Conservation (phyloP, 2,113 vertebrate genomes). For the Melozone crissalis region DNA sequence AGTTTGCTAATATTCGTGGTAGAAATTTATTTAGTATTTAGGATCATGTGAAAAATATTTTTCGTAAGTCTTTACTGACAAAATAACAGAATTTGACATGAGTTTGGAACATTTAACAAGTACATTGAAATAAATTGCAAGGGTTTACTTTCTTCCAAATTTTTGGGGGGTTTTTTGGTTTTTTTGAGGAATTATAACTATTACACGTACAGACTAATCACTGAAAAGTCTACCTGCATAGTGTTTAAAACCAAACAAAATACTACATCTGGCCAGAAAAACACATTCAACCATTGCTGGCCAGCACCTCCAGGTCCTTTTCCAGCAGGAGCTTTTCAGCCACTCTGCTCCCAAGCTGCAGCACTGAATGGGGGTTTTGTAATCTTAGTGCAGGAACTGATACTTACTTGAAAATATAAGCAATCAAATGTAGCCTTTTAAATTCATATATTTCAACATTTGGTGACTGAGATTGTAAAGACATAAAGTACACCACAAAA, state of each 20-base stretch:
- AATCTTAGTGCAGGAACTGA: not conserved
- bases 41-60: not conserved
- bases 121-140: not conserved
- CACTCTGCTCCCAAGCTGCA: not conserved
- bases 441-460: not conserved
- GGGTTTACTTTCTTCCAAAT: not conserved
- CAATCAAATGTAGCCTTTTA: not conserved
- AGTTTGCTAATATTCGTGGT: not conserved
- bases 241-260: not conserved
- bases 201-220: not conserved
- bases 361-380: not conserved
- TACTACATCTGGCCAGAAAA: not conserved
- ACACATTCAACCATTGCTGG: not conserved
- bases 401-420: not conserved
- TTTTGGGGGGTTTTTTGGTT: rapidly evolving
- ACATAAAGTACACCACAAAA: not conserved
- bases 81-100: not conserved
- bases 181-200: not conserved
- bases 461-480: not conserved
- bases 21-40: not conserved
- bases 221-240: not conserved
- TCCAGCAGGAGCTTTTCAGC: not conserved
- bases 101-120: not conserved
- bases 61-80: not conserved
- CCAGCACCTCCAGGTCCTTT: not conserved